Evolutionary conservation across 2,797 vertebrate species (phyloP).

Genomic region (Miichthys miiuy): DNA sequence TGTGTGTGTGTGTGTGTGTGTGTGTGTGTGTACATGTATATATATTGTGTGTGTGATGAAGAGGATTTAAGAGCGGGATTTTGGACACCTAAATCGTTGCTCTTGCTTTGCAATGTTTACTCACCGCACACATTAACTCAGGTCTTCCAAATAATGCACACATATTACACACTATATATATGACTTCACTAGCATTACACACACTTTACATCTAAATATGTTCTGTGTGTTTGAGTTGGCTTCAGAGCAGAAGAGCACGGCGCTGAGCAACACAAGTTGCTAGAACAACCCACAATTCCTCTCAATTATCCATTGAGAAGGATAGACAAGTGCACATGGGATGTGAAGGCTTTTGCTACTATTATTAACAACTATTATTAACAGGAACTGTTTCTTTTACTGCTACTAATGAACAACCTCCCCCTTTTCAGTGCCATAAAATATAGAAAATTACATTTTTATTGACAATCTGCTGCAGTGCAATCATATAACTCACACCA

Average conservation of each 20-base stretch:
- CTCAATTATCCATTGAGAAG: slow-evolving; percentile 21
- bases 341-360: slow-evolving; percentile 10
- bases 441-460: slow-evolving; percentile 17
- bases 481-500: slow-evolving; percentile 28
- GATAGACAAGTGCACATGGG: slow-evolving; percentile 3
- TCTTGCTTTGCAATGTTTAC: slow-evolving; percentile 14
- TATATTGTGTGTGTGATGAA: background rate
- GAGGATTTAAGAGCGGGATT: slow-evolving; percentile 21
- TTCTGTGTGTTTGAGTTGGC: slow-evolving; percentile 44
- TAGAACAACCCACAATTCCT: slow-evolving; percentile 49
- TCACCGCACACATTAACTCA: slow-evolving; percentile 14
- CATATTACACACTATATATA: background rate
- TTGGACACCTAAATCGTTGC: slow-evolving; percentile 32
- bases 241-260: slow-evolving; percentile 16
- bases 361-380: slow-evolving; percentile 24
- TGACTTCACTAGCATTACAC: background rate
- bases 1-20: slow-evolving; percentile 8
- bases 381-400: slow-evolving; percentile 14
- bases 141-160: background rate
- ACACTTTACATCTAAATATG: slow-evolving; percentile 1
- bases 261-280: slow-evolving; percentile 22
- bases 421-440: background rate
- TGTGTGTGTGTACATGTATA: slow-evolving; percentile 1
- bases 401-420: slow-evolving; percentile 21
- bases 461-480: slow-evolving; percentile 27